Percentiles rank a stretch among this genome's conserved stretches.
These are phyloP conservation scores for Scomber colias DNA, from an alignment of 2,113 vertebrate species.

Conservation along the genomic window DNA sequence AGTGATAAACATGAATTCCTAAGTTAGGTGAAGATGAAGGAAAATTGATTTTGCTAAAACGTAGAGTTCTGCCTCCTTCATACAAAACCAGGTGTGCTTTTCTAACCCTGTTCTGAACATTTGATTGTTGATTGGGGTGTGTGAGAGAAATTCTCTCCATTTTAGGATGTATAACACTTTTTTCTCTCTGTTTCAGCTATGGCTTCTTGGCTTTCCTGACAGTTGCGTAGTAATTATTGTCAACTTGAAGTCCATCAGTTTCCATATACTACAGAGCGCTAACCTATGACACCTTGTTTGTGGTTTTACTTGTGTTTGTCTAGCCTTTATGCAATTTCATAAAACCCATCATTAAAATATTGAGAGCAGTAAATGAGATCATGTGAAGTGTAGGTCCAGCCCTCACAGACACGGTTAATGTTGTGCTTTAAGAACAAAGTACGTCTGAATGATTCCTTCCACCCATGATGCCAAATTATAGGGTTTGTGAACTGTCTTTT, in stretches of 20 bases:
- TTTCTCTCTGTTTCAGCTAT: conserved; percentile 29
- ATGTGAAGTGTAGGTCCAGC: conserved; percentile 43
- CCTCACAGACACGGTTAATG: conserved; percentile 45
- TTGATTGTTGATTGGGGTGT: conserved; percentile 36
- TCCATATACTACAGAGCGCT: background rate
- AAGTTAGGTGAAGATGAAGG: background rate
- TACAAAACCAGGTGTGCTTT: conserved; percentile 79
- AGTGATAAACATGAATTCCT: background rate
- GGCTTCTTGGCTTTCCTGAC: conserved; percentile 48
- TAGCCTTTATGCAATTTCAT: conserved; percentile 13
- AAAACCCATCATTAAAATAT: background rate
- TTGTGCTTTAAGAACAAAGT: conserved; percentile 76
- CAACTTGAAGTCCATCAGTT: conserved; percentile 9
- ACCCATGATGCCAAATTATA: conserved; percentile 20
- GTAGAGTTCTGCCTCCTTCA: conserved; percentile 26
- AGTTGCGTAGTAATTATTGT: conserved; percentile 7
- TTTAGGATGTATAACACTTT: background rate
- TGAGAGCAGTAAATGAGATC: conserved; percentile 24
- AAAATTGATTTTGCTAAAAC: conserved; percentile 17
- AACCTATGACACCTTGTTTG: background rate
- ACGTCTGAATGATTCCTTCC: conserved; percentile 4
- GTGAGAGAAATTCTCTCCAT: conserved; percentile 7
- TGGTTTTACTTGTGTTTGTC: background rate
- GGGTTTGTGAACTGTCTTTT: background rate
- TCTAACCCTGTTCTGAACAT: conserved; percentile 67